phyloP scores from a whole-genome alignment of 2,888 invertebrate genomes.

The Dynastes tityus region DNA sequence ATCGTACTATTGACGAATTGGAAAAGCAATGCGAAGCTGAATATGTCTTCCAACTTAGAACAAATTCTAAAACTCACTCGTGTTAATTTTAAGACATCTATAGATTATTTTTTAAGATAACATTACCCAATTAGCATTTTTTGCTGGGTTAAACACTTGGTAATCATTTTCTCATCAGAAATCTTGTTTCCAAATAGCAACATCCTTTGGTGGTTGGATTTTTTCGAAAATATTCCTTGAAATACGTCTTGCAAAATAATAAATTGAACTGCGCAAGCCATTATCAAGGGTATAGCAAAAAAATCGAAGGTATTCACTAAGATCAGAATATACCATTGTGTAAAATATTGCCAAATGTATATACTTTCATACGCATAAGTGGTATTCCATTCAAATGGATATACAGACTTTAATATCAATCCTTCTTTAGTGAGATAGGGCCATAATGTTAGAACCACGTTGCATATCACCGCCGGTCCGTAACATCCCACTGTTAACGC shows the following conservation, averaged over 20 bases:
- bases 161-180: constrained; percentile 48
- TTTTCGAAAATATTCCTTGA: constrained; percentile 36
- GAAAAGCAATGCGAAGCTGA: constrained; percentile 50
- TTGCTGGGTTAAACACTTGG: constrained; percentile 55
- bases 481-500: constrained; percentile 17
- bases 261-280: constrained; percentile 46
- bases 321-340: constrained; percentile 49
- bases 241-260: constrained; percentile 55
- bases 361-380: constrained; percentile 54
- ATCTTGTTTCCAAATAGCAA: constrained; percentile 33
- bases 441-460: constrained; percentile 28
- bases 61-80: constrained; percentile 51
- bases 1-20: constrained; percentile 54
- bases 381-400: constrained; percentile 52
- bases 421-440: constrained; percentile 38
- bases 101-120: too few relatives aligned
- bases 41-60: constrained; percentile 53
- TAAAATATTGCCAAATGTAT: constrained; percentile 54
- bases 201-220: constrained; percentile 15
- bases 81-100: too few relatives aligned
- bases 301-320: constrained; percentile 49
- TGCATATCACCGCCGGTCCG: constrained; percentile 36
- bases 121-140: constrained; percentile 53
- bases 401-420: constrained; percentile 51
- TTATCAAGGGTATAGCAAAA: constrained; percentile 42